Conservation (phyloP, 2,888 invertebrate genomes). For the Autographa pulchrina region DNA sequence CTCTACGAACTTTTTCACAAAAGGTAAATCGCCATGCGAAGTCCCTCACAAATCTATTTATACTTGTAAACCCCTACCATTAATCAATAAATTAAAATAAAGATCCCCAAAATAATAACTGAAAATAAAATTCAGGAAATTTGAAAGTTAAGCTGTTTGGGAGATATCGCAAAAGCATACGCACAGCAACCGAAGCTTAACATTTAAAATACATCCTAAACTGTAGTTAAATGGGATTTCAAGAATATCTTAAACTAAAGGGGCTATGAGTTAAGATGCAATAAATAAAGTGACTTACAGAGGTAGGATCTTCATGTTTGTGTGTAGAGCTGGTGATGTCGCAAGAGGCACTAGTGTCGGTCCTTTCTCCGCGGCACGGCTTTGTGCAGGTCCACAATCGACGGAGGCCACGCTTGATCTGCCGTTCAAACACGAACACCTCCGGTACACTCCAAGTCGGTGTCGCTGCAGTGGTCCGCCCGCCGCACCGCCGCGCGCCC, state of each 20-base stretch:
- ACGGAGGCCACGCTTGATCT: constrained; percentile 84
- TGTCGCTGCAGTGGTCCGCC: constrained; percentile 62
- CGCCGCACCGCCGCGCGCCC: constrained; percentile 60
- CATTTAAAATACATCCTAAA: constrained; percentile 37
- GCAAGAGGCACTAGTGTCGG: constrained; percentile 72
- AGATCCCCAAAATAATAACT: neutral
- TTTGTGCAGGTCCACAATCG: constrained; percentile 81
- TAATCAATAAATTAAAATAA: neutral
- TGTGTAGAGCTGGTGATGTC: constrained; percentile 65
- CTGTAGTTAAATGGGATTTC: constrained; percentile 7
- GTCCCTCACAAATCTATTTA: constrained; percentile 26
- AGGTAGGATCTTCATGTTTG: constrained; percentile 82
- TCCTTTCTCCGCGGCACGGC: constrained; percentile 80
- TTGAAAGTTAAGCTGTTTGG: constrained; percentile 26
- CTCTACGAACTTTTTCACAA: constrained; percentile 42
- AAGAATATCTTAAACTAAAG: constrained; percentile 17
- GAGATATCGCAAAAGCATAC: constrained; percentile 80
- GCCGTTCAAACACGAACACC: constrained; percentile 71
- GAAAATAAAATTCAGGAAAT: neutral
- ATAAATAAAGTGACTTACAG: constrained; percentile 73
- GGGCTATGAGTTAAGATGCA: constrained; percentile 16
- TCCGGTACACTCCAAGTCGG: constrained; percentile 70
- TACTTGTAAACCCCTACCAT: neutral
- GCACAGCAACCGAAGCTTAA: constrained; percentile 71
- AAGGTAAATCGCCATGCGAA: constrained; percentile 60